Conservation (phyloP, 2,797 vertebrate genomes). For the Diplodus puntazzo region DNA sequence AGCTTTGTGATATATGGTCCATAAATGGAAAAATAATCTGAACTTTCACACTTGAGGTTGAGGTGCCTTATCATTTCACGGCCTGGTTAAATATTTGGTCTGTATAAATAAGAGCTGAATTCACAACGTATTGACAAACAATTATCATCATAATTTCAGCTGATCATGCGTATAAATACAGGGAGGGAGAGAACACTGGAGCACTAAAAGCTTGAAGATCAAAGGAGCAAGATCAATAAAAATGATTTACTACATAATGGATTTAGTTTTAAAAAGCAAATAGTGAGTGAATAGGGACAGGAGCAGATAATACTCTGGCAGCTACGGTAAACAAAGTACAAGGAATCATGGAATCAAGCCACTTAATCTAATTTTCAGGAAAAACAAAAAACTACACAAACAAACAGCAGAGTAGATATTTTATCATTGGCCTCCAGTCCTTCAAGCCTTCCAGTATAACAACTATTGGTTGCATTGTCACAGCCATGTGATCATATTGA, state of each 20-base stretch:
- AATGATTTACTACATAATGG: neutral
- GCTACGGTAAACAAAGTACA: neutral
- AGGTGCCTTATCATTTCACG: neutral
- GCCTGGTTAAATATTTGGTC: neutral
- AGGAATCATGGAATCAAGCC: neutral
- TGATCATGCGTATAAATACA: neutral
- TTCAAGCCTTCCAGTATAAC: too few species aligned
- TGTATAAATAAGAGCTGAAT: neutral
- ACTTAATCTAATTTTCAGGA: neutral
- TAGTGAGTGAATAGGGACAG: neutral
- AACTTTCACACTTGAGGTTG: neutral
- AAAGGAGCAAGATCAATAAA: neutral
- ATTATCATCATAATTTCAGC: neutral
- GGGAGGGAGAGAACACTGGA: neutral
- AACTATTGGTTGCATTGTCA: neutral
- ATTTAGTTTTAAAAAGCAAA: neutral
- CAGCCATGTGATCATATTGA: neutral
- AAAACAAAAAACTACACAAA: neutral
- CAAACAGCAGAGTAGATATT: neutral
- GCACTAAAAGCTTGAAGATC: neutral
- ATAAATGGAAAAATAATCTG: neutral
- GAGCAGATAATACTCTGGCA: neutral
- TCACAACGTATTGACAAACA: neutral
- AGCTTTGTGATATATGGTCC: neutral
- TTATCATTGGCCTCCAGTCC: neutral